Base-by-base conservation (phyloP, 2,113 vertebrate genomes). In the Larimichthys polyactis region DNA sequence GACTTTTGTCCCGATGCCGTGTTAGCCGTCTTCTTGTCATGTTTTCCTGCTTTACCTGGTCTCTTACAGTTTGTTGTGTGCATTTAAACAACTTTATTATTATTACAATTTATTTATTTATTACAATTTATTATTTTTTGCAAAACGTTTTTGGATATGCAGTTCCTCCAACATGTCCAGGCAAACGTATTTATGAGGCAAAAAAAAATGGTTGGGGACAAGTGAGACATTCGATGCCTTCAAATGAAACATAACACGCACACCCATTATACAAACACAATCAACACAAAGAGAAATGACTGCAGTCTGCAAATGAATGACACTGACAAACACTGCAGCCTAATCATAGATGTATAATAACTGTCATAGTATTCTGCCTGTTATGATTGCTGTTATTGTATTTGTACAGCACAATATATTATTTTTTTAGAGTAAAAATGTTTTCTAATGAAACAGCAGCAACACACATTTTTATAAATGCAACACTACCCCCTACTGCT, bases 401-500 rank as follows among this genome's bases (percentile, higher is more conserved):
- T 44, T 44, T 44, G 43, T 44, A 44, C 43, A 44, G 43, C 10
- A 44, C 11, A 44, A 11, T 44, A 10, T 44, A 44, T 11, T 11
- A 3, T 44, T 11, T 12, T 12, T 44, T 44, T 44, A 49, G 24
- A 55, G 40, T 67, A 16, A 67, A 54, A 57, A 19, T 32, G 27
- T 55, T n/a, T 60, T 15, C 46, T 16, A 16, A 7, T 4, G 20
- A 54, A 54, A 54, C 20, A 22, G 20, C 12, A 24, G 58, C 14
- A n/a, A 22, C 29, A 44, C 14, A 11, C 11, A 14, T 3, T 17
- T 17, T 46, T 57, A 24, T 19, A 32, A 3, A 2, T 11, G 20
- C 71, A 62, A 27, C 71, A 51, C 75, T 85, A 87, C 72, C 84
- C 71, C 75, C 83, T 86, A 10, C 0, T 75, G 88, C 4, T 51